A percentile compares a stretch with the other conserved stretches of the same genome.
phyloP scores from a whole-genome alignment of 2,113 vertebrate species.

The Ageneiosus marmoratus region DNA sequence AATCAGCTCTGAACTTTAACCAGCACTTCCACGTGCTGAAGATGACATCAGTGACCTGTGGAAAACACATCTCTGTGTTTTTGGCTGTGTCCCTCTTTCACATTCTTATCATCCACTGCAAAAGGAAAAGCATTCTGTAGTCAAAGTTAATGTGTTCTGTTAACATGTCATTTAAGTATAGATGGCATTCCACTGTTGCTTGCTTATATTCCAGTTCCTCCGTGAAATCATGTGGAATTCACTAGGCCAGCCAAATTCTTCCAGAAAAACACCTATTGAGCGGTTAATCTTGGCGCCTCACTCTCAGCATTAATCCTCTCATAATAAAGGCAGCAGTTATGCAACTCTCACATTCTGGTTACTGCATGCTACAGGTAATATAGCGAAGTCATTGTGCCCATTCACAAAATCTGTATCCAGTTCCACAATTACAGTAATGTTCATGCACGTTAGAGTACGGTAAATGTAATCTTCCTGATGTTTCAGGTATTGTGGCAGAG shows the following conservation, averaged over 20 bases:
- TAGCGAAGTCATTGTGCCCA: conserved; percentile 1
- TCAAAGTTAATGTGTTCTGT: not conserved
- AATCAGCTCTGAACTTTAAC: conserved; percentile 25
- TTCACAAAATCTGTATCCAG: conserved; percentile 18
- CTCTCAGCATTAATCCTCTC: conserved; percentile 49
- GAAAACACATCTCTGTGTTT: not conserved
- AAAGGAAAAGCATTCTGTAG: not conserved
- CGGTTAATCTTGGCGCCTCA: conserved; percentile 43
- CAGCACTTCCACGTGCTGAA: not conserved
- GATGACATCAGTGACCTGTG: not conserved
- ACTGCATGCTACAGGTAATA: conserved; percentile 38
- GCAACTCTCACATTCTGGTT: conserved; percentile 41
- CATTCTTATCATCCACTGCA: not conserved
- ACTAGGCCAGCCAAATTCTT: conserved; percentile 51
- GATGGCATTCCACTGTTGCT: not conserved
- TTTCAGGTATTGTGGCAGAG: conserved; percentile 46
- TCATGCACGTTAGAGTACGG: conserved; percentile 6
- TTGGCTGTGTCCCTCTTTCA: not conserved
- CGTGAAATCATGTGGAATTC: conserved; percentile 35
- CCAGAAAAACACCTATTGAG: conserved; percentile 48
- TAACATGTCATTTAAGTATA: not conserved
- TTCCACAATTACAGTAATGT: conserved; percentile 26
- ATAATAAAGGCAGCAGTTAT: conserved; percentile 54
- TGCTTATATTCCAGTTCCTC: not conserved
- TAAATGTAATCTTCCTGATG: conserved; percentile 24